Evolutionary conservation across 23 tunicate genomes (phyloP).

Genomic region (Botrylloides violaceus): DNA sequence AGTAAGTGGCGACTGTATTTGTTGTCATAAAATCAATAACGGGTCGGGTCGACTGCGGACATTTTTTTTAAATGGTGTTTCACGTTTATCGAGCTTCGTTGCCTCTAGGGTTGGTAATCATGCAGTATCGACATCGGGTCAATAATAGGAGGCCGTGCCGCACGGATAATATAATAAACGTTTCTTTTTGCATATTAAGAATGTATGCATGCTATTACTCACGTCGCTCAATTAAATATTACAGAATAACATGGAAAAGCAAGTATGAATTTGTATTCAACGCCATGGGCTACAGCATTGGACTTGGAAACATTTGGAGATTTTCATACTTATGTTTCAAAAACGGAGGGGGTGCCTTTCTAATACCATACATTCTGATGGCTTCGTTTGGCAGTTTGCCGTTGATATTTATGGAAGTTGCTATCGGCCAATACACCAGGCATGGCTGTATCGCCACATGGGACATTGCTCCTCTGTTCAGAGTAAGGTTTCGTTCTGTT

Average conservation of each 20-base stretch:
- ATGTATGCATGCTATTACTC: too few species aligned
- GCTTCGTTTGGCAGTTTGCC: constrained; percentile 10
- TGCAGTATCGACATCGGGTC: too few species aligned
- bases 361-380: constrained; percentile 2
- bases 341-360: constrained; percentile 19
- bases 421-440: constrained; percentile 1
- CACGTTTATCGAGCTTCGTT: too few species aligned
- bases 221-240: too few species aligned
- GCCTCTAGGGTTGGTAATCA: too few species aligned
- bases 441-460: constrained; percentile 8
- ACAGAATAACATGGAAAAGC: constrained; percentile 19
- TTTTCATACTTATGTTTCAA: constrained; percentile 17
- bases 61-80: too few species aligned
- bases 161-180: too few species aligned
- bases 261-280: constrained; percentile 16
- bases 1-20: too few species aligned
- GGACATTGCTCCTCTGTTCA: constrained; percentile 5
- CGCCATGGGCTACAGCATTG: constrained; percentile 8
- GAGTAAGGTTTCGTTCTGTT: not conserved
- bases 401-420: constrained; percentile 6
- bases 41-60: too few species aligned
- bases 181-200: too few species aligned
- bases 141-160: too few species aligned
- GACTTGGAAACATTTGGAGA: constrained; percentile 20
- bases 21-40: too few species aligned